phyloP scores from a whole-genome alignment of 2,888 invertebrate genomes.

The Hofmannophila pseudospretella region DNA sequence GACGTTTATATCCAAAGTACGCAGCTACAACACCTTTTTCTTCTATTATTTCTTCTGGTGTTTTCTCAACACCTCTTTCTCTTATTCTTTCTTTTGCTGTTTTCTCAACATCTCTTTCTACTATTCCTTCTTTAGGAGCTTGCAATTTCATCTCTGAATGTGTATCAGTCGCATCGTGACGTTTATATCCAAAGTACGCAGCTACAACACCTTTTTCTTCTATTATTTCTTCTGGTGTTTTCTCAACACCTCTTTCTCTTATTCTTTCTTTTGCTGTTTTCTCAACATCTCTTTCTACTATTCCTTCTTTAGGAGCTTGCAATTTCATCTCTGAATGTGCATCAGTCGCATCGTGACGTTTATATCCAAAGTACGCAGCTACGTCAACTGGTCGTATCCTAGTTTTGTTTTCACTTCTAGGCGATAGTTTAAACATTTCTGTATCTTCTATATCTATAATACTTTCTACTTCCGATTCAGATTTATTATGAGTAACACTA shows the following conservation, averaged over 20 bases:
- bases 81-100: slow-evolving; percentile 1
- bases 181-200: too few species aligned
- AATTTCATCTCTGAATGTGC: not conserved
- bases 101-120: too few species aligned
- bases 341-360: not conserved
- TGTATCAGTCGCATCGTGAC: too few species aligned
- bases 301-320: not conserved
- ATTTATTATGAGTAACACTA: too few species aligned
- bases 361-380: not conserved
- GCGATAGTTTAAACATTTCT: not conserved
- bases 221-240: not conserved
- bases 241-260: not conserved
- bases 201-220: too few species aligned
- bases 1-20: too few species aligned
- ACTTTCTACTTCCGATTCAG: not conserved
- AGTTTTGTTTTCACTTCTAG: slow-evolving; percentile 1
- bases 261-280: not conserved
- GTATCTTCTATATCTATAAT: not conserved
- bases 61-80: not conserved
- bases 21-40: too few species aligned
- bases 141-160: too few species aligned
- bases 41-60: slow-evolving; percentile 3
- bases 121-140: too few species aligned
- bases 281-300: too few species aligned
- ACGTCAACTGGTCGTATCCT: slow-evolving; percentile 11